phyloP scores from a whole-genome alignment of 1,140 invertebrate species.

The Drosophila orena region DNA sequence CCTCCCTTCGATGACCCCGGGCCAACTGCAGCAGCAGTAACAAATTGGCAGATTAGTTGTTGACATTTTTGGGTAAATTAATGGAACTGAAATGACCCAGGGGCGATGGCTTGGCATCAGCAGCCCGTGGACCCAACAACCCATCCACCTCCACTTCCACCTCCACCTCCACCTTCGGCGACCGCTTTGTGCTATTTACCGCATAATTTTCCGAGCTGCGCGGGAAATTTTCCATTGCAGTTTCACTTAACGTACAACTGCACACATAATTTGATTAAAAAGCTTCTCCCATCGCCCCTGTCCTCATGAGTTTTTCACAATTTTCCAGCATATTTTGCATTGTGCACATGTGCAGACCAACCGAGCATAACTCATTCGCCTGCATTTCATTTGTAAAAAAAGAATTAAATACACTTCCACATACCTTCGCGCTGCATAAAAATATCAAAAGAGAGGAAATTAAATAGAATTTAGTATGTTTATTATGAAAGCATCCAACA shows the following conservation, averaged over 20 bases:
- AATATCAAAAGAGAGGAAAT: slow-evolving; percentile 48
- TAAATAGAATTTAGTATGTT: slow-evolving; percentile 62
- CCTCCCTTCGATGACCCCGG: slow-evolving; percentile 20
- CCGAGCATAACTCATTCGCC: slow-evolving; percentile 57
- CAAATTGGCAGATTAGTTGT: slow-evolving; percentile 82
- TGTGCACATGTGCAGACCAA: slow-evolving; percentile 54
- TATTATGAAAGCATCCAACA: slow-evolving; percentile 46
- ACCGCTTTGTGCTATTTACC: slow-evolving; percentile 56
- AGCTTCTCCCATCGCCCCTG: slow-evolving; percentile 23
- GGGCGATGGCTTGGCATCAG: slow-evolving; percentile 36
- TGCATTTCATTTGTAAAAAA: slow-evolving; percentile 69
- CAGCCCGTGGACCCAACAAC: slow-evolving; percentile 13
- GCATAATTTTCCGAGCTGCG: slow-evolving; percentile 64
- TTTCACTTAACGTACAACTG: slow-evolving; percentile 73
- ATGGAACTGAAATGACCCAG: slow-evolving; percentile 70
- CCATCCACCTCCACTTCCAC: neutral
- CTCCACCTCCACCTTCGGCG: neutral
- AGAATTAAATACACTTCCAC: slow-evolving; percentile 41
- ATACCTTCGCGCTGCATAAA: slow-evolving; percentile 30
- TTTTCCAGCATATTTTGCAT: slow-evolving; percentile 62
- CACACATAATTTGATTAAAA: slow-evolving; percentile 82
- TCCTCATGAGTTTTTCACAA: slow-evolving; percentile 29
- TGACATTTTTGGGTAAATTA: slow-evolving; percentile 80
- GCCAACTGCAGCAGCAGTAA: slow-evolving; percentile 52
- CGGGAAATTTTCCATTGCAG: slow-evolving; percentile 43